Base-by-base conservation (phyloP, 2,888 invertebrate genomes). In the Calliphora vomitoria region DNA sequence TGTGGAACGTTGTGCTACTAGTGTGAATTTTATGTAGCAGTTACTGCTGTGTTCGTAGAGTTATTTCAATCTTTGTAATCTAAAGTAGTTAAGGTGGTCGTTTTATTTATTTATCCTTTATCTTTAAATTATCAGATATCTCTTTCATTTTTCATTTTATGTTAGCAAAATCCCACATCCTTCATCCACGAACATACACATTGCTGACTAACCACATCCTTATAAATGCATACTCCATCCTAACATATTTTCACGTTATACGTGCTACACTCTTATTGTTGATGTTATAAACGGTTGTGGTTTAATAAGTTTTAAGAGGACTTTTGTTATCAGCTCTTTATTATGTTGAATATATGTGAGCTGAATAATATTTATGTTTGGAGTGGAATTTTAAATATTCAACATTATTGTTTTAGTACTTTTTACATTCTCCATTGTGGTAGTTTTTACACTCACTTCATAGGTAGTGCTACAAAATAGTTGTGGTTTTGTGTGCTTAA, bases 231-330 rank as follows among this genome's bases (percentile, higher is more conserved):
- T 41, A 20, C 18, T 13, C 35, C 18, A 15, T 20, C 35, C 69
- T 25, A 47, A 47, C 6, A 13, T 3, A 47, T 62, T 35, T 62
- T 31, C 35, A n/a, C 62, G 31, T 25, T 58, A 25, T 60, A 25
- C 8, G 31, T 15, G 0, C 6, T 3, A 53, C n/a, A 41, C 6
- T 76, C 20, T 64, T 64, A 76, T 50, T 50, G 50, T 3, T 76
- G 50, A 35, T 76, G 58, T 35, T 47, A 31, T 69, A 69, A 79
- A 79, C 10, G 68, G 44, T 69, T 79, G 69, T 47, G 60, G 68
- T 66, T 69, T 58, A 79, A 47, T 47, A 79, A 58, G 8, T 78
- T 78, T 53, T 64, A 41, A 69, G 15, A 69, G 60, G 60, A 69
- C 8, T 58, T 60, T 79, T 79, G 58, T 60, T 69, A 69, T 60